Evolutionary conservation across 1,140 invertebrate species (phyloP), one percentile per base, ranked within the genome.

Genomic region (Atta cephalotes): DNA sequence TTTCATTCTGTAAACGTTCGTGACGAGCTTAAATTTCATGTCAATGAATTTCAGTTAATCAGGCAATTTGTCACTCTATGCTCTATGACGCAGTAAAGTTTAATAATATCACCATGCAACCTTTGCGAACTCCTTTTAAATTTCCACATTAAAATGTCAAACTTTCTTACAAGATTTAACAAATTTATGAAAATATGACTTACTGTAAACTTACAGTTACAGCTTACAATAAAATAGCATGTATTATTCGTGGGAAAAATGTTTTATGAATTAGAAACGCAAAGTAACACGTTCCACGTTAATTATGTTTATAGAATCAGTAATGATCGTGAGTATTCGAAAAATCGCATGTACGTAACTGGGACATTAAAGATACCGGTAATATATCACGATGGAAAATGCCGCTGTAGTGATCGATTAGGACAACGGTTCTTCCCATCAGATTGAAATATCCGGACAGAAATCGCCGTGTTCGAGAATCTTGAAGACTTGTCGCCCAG

Each of bases 361-460:
- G n/a, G 31, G 16, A 14, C 51, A 31, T 70, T 56, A 71, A 71
- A 71, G 10, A 25, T 28, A 56, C 51, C 49, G 49, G 31, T 12
- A 56, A 53, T 81, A 39, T n/a, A 31, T 31, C 45, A 35, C 5
- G 16, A 45, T 72, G 51, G n/a, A 80, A 35, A 80, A 70, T 56
- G 1, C 10, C 56, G 25, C 25, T 35, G 9, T 35, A 21, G 6
- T 70, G 35, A 45, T 72, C 80, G 68, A 72, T 16, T 28, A 1
- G 14, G 3, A 51, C 12, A 58, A 39, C 72, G 53, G 28, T 25
- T 77, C 35, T 82, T 25, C 14, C 35, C 25, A 53, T 12, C 10
- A 49, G 66, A 49, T 72, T 60, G 35, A 49, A 49, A 49, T 72
- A 82, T 82, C 39, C 53, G 39, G 53, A 82, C 68, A 62, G 25